Conservation (phyloP, 2,888 invertebrate species). For the Parasteatoda lunata region DNA sequence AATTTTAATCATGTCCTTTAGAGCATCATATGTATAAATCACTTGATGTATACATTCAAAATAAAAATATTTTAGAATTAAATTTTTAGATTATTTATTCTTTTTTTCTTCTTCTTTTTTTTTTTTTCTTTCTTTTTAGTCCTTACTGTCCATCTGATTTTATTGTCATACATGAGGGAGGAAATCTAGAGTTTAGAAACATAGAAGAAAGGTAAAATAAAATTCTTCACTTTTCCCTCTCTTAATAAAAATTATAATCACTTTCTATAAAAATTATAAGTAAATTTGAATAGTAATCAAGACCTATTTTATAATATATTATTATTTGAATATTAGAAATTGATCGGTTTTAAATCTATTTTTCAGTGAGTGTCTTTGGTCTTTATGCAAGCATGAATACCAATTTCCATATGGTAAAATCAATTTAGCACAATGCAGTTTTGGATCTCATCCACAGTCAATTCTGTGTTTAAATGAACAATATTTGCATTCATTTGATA, state of each 20-base stretch:
- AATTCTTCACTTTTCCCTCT: background rate
- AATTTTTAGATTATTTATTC: no score
- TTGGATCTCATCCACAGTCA: conserved; percentile 60
- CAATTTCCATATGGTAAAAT: background rate
- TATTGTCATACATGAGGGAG: conserved; percentile 26
- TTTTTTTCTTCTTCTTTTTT: no score
- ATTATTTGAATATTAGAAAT: background rate
- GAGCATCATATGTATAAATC: no score
- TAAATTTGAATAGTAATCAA: background rate
- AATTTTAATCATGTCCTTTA: no score
- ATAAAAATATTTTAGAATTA: no score
- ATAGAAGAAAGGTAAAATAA: conserved; percentile 24
- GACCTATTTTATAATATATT: background rate
- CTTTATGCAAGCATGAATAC: background rate
- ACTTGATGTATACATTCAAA: no score
- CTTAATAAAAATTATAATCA: background rate
- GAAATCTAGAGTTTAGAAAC: conserved; percentile 21
- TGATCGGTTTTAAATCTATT: background rate
- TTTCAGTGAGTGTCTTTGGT: background rate
- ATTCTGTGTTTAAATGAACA: conserved; percentile 18
- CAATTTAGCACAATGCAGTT: conserved; percentile 16
- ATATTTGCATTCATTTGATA: conserved; percentile 16
- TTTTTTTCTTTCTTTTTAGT: conserved; percentile 12
- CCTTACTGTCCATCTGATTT: conserved; percentile 34
- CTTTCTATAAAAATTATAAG: background rate